phyloP scores from a whole-genome alignment of 2,113 vertebrate species.

The Suncus etruscus region DNA sequence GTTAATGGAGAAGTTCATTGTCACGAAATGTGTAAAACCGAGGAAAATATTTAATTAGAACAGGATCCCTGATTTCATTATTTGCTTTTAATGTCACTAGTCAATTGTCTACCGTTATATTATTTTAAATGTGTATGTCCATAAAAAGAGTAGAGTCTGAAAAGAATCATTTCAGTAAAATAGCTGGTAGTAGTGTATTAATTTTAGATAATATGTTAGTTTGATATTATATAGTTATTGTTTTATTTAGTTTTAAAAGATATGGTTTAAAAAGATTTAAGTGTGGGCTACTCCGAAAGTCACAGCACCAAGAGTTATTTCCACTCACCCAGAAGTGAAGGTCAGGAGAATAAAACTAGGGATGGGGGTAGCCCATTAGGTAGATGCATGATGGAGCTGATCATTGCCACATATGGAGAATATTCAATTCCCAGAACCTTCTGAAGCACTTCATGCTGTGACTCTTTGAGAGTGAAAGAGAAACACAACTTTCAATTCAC shows the following conservation, averaged over 20 bases:
- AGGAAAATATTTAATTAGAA: not conserved
- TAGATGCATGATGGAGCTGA: not conserved
- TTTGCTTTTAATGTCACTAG: slow-evolving; percentile 7
- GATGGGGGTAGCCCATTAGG: not conserved
- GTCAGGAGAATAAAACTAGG: not conserved
- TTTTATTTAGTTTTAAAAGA: slow-evolving; percentile 33
- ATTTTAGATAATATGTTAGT: slow-evolving; percentile 30
- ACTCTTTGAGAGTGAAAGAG: not conserved
- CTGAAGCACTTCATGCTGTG: not conserved
- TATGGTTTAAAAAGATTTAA: not conserved
- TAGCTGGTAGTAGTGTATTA: not conserved
- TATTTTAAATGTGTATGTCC: not conserved
- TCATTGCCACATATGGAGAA: not conserved
- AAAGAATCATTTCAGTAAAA: not conserved
- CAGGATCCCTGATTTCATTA: not conserved
- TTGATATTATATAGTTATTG: not conserved
- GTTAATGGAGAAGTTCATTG: not conserved
- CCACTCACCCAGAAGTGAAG: not conserved
- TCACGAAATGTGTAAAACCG: not conserved
- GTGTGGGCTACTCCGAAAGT: not conserved
- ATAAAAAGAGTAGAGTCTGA: not conserved
- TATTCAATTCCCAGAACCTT: not conserved
- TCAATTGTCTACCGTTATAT: not conserved
- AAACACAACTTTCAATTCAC: not conserved
- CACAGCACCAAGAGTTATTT: not conserved